Evolutionary conservation across 2,113 vertebrate species (phyloP).

Genomic region (Anas platyrhynchos): DNA sequence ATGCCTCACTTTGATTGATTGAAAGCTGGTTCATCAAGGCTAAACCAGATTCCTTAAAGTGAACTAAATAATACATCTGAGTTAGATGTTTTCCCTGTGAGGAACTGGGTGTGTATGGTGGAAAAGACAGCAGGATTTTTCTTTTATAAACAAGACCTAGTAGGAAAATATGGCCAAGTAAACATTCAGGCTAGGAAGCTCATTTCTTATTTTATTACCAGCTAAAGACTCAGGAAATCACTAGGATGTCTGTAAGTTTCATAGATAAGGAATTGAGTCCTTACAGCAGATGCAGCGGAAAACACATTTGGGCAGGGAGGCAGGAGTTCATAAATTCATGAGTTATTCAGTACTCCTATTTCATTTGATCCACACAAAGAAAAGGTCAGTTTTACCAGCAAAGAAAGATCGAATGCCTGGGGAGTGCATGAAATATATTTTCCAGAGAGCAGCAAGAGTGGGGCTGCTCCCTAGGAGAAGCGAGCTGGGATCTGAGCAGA

Average conservation of each 20-base stretch:
- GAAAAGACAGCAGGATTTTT: not conserved
- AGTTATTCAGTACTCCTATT: not conserved
- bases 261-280: not conserved
- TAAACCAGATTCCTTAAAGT: not conserved
- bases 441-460: not conserved
- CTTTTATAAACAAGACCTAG: not conserved
- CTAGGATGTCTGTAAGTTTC: not conserved
- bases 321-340: not conserved
- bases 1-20: not conserved
- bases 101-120: not conserved
- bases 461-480: not conserved
- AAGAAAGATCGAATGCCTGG: not conserved
- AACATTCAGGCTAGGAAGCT: not conserved
- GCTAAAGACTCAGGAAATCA: not conserved
- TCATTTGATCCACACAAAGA: not conserved
- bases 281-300: not conserved
- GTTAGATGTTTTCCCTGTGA: not conserved
- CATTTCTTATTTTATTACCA: not conserved
- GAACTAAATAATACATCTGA: not conserved
- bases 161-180: not conserved
- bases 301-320: not conserved
- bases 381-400: not conserved
- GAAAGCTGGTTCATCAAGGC: not conserved
- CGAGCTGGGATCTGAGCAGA: not conserved
- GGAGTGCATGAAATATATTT: not conserved